Conservation (phyloP, 1,140 invertebrate species). For the Drosophila varians region DNA sequence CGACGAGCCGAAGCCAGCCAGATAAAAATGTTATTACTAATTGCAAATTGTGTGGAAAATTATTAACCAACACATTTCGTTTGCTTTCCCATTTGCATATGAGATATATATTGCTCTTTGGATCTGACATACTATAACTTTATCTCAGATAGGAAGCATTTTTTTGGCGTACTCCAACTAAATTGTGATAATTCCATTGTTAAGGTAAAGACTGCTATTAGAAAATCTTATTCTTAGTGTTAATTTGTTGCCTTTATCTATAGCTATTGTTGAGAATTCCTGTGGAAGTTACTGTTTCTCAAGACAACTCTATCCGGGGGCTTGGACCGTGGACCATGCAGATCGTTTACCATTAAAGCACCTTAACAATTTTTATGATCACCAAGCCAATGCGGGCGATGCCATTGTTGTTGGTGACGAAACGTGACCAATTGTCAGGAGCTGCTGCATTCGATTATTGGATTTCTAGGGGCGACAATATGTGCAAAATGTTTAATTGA, state of each 20-base stretch:
- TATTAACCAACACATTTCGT: slow-evolving; percentile 57
- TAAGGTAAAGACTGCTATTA: slow-evolving; percentile 7
- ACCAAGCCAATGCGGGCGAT: slow-evolving; percentile 54
- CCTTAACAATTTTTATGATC: slow-evolving; percentile 65
- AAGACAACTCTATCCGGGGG: slow-evolving; percentile 28
- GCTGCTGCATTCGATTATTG: slow-evolving; percentile 27
- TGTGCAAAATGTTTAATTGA: slow-evolving; percentile 73
- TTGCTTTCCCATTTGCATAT: slow-evolving; percentile 59
- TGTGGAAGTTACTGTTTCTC: not conserved
- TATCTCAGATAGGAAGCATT: no score
- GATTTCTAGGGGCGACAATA: slow-evolving; percentile 46
- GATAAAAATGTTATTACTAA: slow-evolving; percentile 71
- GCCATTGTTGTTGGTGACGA: slow-evolving; percentile 56
- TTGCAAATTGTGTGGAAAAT: slow-evolving; percentile 80
- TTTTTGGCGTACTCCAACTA: not conserved
- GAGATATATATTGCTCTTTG: slow-evolving; percentile 9
- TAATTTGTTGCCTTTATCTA: not conserved
- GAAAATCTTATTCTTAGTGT: not conserved
- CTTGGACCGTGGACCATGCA: no score
- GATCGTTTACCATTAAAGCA: slow-evolving; percentile 43
- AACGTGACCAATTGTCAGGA: slow-evolving; percentile 70
- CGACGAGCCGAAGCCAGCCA: slow-evolving; percentile 20
- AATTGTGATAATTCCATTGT: slow-evolving; percentile 12
- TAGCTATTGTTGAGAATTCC: not conserved
- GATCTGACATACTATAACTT: not conserved